These are phyloP conservation scores for Plecotus auritus DNA, from an alignment of 2,113 vertebrate genomes.

Conservation along the genomic window DNA sequence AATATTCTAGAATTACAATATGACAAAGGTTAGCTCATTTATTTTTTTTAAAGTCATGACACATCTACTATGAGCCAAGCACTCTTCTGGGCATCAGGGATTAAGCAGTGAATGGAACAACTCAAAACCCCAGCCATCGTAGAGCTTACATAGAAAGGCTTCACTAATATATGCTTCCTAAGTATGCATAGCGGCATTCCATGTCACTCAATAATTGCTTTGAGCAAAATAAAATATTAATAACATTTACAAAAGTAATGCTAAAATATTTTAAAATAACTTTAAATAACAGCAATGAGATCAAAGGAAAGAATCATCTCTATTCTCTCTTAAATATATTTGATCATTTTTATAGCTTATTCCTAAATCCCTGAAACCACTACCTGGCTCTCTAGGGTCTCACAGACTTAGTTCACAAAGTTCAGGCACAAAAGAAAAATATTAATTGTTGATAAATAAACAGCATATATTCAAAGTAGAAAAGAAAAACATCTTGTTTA, in stretches of 20 bases:
- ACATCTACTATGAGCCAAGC: neutral
- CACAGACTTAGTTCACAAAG: neutral
- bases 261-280: neutral
- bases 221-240: neutral
- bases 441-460: neutral
- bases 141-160: neutral
- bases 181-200: no score
- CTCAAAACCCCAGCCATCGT: neutral
- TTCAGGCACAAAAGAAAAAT: neutral
- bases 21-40: neutral
- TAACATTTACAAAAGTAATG: neutral
- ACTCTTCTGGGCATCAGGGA: neutral
- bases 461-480: neutral
- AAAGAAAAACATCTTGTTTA: neutral
- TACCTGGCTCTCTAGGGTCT: neutral
- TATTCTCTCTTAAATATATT: neutral
- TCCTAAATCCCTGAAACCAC: neutral
- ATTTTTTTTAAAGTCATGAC: neutral
- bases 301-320: neutral
- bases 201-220: neutral
- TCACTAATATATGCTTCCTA: neutral
- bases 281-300: neutral
- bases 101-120: neutral
- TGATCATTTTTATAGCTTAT: neutral
- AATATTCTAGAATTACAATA: neutral